These are phyloP conservation scores for Gambusia holbrooki DNA, from an alignment of 2,113 vertebrate genomes.

Conservation along the genomic window DNA sequence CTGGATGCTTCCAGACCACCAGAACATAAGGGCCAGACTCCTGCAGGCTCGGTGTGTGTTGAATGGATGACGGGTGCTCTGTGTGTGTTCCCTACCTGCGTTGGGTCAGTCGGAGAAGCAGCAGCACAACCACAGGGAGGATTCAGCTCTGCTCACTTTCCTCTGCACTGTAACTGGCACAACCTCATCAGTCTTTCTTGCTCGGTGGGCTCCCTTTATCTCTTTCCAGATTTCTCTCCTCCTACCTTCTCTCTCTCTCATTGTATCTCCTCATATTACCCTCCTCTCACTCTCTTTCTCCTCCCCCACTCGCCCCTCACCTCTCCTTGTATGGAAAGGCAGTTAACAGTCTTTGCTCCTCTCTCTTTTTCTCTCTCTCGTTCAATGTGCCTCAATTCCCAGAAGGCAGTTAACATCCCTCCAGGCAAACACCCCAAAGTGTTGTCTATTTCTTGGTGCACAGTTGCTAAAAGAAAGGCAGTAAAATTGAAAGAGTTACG, in stretches of 20 bases:
- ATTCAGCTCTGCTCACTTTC: constrained; percentile 31
- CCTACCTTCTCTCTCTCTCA: constrained; percentile 45
- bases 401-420: constrained; percentile 66
- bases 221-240: constrained; percentile 70
- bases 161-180: constrained; percentile 6
- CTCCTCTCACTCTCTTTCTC: constrained; percentile 46
- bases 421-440: constrained; percentile 49
- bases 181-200: constrained; percentile 68
- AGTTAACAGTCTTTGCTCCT: constrained; percentile 58
- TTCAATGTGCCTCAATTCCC: constrained; percentile 47
- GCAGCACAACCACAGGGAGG: constrained; percentile 46
- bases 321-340: constrained; percentile 81
- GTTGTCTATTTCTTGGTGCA: constrained; percentile 49
- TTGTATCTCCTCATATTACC: constrained; percentile 70
- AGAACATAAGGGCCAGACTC: not conserved
- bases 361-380: constrained; percentile 38
- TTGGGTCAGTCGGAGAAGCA: constrained; percentile 46
- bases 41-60: not conserved
- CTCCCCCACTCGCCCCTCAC: constrained; percentile 61
- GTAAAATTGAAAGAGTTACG: constrained; percentile 21
- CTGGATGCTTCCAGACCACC: not conserved
- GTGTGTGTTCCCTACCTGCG: constrained; percentile 65
- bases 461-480: constrained; percentile 38
- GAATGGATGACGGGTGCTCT: constrained; percentile 14
- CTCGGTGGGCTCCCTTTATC: constrained; percentile 63